These are phyloP conservation scores for Homalodisca vitripennis DNA, from an alignment of 1,140 invertebrate genomes.

Conservation along the genomic window DNA sequence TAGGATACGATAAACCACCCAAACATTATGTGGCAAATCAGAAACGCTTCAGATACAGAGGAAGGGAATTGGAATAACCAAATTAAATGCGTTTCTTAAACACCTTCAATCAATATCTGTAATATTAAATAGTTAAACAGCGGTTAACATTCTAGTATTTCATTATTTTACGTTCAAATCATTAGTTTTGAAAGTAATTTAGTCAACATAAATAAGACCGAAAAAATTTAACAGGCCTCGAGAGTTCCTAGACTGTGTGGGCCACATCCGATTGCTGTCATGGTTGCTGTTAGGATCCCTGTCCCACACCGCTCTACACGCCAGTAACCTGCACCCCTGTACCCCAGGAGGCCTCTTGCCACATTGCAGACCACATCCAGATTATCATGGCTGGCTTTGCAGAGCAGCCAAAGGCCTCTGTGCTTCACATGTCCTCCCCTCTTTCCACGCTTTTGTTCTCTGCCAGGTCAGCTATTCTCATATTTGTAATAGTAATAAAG, in stretches of 20 bases:
- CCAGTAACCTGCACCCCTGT: slow-evolving; percentile 73
- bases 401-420: slow-evolving; percentile 88
- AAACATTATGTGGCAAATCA: too few relatives aligned
- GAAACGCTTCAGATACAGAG: too few relatives aligned
- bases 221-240: too few relatives aligned
- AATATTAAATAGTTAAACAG: too few relatives aligned
- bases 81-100: too few relatives aligned
- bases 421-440: slow-evolving; percentile 91
- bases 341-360: slow-evolving; percentile 92
- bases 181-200: too few relatives aligned
- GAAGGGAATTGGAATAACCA: too few relatives aligned
- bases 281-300: slow-evolving; percentile 95
- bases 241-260: slow-evolving; percentile 94
- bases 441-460: slow-evolving; percentile 77
- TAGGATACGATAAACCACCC: too few relatives aligned
- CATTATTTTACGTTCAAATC: too few relatives aligned
- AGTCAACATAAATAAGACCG: too few relatives aligned
- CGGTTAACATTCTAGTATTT: too few relatives aligned
- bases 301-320: slow-evolving; percentile 74
- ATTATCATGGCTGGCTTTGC: slow-evolving; percentile 94
- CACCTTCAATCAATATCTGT: too few relatives aligned
- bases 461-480: slow-evolving; percentile 57
- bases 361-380: slow-evolving; percentile 96
- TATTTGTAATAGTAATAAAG: background rate
- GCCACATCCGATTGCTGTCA: slow-evolving; percentile 89